These are phyloP conservation scores for Acipenser oxyrinchus DNA, from an alignment of 2,797 vertebrate genomes.

Conservation along the genomic window DNA sequence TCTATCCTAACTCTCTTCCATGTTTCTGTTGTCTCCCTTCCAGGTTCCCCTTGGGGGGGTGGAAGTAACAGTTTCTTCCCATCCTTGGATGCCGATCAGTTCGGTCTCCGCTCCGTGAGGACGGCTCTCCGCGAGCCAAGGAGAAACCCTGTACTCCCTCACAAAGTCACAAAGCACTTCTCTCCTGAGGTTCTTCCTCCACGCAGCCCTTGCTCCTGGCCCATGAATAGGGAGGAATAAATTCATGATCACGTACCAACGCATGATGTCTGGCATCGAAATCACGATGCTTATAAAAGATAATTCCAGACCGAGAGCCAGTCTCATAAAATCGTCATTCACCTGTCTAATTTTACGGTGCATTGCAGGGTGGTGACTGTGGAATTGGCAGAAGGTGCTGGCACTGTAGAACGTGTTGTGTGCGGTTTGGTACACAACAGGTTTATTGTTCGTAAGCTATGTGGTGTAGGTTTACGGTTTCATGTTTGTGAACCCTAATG, in stretches of 20 bases:
- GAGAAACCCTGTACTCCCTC: too few relatives aligned
- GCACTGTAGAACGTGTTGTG: background rate
- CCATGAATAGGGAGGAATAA: too few relatives aligned
- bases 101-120: too few relatives aligned
- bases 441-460: background rate
- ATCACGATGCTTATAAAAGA: background rate
- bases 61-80: too few relatives aligned
- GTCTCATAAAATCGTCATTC: background rate
- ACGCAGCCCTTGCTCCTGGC: too few relatives aligned
- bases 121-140: too few relatives aligned
- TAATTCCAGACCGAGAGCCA: background rate
- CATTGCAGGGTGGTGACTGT: background rate
- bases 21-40: background rate
- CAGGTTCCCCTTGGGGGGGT: background rate
- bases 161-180: too few relatives aligned
- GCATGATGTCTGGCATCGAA: background rate
- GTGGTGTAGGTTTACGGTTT: background rate
- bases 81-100: too few relatives aligned
- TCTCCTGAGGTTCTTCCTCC: too few relatives aligned
- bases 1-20: background rate
- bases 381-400: background rate
- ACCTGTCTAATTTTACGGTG: background rate
- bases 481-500: too few relatives aligned
- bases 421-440: background rate
- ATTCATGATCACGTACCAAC: too few relatives aligned